phyloP scores from a whole-genome alignment of 2,113 vertebrate genomes.

The Echinops telfairi region DNA sequence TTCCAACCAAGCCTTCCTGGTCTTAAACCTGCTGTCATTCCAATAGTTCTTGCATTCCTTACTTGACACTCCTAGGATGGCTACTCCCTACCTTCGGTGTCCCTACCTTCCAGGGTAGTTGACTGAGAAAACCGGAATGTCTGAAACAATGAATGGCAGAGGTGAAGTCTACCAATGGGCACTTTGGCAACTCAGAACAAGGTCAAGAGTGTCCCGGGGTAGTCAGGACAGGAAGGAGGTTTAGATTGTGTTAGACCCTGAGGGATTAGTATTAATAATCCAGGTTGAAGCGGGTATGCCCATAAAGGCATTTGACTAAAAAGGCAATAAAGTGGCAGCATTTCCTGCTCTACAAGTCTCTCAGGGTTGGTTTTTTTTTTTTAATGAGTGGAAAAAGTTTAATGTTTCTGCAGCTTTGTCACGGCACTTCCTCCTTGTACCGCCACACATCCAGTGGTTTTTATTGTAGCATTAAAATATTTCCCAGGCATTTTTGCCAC shows the following conservation, averaged over 20 bases:
- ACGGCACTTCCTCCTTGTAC: conserved; percentile 41
- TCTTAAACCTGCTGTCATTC: background rate
- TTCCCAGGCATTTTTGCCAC: conserved; percentile 58
- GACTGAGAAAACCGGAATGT: background rate
- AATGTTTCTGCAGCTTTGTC: conserved; percentile 55
- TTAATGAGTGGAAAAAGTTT: conserved; percentile 70
- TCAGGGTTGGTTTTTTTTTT: conserved; percentile 63
- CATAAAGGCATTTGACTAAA: conserved; percentile 68
- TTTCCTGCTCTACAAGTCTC: conserved; percentile 65
- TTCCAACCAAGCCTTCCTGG: background rate
- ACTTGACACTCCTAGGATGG: background rate
- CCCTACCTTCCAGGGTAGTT: background rate
- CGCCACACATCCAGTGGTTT: conserved; percentile 57
- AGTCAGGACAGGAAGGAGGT: conserved; percentile 25
- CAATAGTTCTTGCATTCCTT: background rate
- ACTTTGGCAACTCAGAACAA: background rate
- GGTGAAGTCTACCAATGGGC: background rate
- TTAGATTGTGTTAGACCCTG: conserved; percentile 29
- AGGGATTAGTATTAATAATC: conserved; percentile 60
- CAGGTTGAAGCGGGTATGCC: conserved; percentile 56
- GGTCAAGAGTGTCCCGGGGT: background rate
- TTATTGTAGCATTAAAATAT: conserved; percentile 75
- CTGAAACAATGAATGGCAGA: background rate
- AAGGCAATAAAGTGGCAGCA: conserved; percentile 63
- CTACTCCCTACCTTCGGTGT: background rate